phyloP scores from a whole-genome alignment of 2,113 vertebrate genomes.

The Cyprinodon tularosa region DNA sequence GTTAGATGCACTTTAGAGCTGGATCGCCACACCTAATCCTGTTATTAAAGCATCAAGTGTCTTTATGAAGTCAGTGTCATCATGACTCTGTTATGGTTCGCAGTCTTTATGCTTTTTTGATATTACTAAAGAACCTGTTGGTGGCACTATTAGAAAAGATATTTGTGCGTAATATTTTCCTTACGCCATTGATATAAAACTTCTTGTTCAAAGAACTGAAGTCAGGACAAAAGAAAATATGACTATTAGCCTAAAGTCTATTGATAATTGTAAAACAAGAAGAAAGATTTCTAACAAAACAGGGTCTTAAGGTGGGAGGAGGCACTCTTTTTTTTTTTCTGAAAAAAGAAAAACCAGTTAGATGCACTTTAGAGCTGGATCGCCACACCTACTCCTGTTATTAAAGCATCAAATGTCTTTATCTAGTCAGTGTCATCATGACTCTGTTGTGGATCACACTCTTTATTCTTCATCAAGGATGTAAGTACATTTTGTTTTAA shows the following conservation, averaged over 20 bases:
- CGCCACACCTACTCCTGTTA: neutral
- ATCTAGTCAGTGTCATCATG: constrained; percentile 9
- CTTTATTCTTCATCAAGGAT: constrained; percentile 25
- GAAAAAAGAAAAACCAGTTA: neutral
- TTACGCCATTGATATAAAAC: too few species aligned
- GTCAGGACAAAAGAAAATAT: neutral
- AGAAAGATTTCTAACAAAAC: neutral
- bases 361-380: neutral
- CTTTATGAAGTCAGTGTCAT: neutral
- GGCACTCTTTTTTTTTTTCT: too few species aligned
- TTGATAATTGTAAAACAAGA: neutral
- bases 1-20: neutral
- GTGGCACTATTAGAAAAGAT: too few species aligned
- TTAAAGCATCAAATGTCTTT: neutral
- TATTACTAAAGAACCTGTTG: too few species aligned
- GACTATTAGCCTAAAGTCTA: neutral
- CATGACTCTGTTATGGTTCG: constrained; percentile 15
- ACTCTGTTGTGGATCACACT: constrained; percentile 5
- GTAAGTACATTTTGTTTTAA: constrained; percentile 13
- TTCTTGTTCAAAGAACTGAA: neutral
- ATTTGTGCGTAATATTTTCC: too few species aligned
- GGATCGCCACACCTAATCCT: neutral
- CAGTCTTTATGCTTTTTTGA: neutral
- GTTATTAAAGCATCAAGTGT: neutral
- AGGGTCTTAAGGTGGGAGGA: neutral